phyloP scores from a whole-genome alignment of 1,140 invertebrate genomes.

The Danaus plexippus region DNA sequence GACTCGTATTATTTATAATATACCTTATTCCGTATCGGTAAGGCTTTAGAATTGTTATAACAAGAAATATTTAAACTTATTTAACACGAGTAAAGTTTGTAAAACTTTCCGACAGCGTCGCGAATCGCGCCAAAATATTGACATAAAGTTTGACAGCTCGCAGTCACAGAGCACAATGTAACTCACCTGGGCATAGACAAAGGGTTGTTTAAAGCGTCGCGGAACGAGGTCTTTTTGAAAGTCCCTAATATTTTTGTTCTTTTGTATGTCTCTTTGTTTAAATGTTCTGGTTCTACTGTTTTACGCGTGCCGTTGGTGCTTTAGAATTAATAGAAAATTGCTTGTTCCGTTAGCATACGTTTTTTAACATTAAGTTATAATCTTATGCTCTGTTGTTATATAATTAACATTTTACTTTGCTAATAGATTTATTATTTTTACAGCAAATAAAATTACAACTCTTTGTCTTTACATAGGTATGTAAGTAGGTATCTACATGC shows the following conservation, averaged over 20 bases:
- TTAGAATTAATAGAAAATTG: no score
- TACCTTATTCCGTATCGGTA: constrained; percentile 5
- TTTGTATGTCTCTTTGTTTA: constrained; percentile 28
- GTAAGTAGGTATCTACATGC: no score
- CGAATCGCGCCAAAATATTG: constrained; percentile 67
- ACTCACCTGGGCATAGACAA: constrained; percentile 55
- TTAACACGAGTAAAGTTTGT: constrained; percentile 13
- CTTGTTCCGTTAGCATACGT: no score
- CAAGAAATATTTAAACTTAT: constrained; percentile 6
- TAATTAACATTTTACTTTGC: no score
- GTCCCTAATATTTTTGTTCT: constrained; percentile 26
- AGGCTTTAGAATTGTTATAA: constrained; percentile 2
- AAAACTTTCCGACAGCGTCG: constrained; percentile 36
- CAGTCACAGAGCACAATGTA: constrained; percentile 27
- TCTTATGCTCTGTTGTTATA: no score
- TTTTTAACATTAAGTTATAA: no score
- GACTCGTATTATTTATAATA: no score
- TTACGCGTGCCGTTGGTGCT: constrained; percentile 29
- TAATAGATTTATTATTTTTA: no score
- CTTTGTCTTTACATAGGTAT: no score
- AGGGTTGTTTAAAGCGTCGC: constrained; percentile 47
- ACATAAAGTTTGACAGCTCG: constrained; percentile 57
- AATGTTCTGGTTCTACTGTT: constrained; percentile 30
- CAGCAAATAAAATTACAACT: no score
- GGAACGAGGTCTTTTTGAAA: constrained; percentile 33